Conservation (phyloP, 2,113 vertebrate species). For the Thamnaconus septentrionalis region DNA sequence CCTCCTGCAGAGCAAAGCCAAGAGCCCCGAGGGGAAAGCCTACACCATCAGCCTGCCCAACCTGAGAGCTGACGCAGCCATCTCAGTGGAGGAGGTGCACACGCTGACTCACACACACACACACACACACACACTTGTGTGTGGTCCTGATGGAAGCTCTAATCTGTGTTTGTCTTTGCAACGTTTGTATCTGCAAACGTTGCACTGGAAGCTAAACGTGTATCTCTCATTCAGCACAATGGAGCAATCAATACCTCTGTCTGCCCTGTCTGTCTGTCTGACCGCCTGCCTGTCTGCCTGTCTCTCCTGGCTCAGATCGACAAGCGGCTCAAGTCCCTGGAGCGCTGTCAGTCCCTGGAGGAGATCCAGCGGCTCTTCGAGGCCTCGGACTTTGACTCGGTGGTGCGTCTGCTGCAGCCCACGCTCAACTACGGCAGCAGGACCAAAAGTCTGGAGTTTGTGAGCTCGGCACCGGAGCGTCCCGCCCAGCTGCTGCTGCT, state of each 20-base stretch:
- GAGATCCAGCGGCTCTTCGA: slow-evolving; percentile 95
- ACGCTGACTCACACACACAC: neutral
- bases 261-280: no score
- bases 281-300: neutral
- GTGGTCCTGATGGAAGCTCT: no score
- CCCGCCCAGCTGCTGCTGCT: slow-evolving; percentile 93
- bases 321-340: slow-evolving; percentile 93
- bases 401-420: slow-evolving; percentile 89
- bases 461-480: slow-evolving; percentile 90
- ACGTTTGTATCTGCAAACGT: no score
- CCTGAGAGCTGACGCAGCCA: slow-evolving; percentile 83
- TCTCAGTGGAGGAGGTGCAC: slow-evolving; percentile 91
- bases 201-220: no score
- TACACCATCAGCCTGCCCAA: slow-evolving; percentile 85
- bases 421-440: slow-evolving; percentile 84
- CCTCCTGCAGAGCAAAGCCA: slow-evolving; percentile 81
- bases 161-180: no score
- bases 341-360: slow-evolving; percentile 96
- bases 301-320: slow-evolving; percentile 82
- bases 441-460: slow-evolving; percentile 87
- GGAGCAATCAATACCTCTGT: no score
- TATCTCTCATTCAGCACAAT: no score
- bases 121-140: no score
- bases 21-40: slow-evolving; percentile 63
- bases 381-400: slow-evolving; percentile 86